Conservation (phyloP, 2,888 invertebrate species). For the Aquatica leii region DNA sequence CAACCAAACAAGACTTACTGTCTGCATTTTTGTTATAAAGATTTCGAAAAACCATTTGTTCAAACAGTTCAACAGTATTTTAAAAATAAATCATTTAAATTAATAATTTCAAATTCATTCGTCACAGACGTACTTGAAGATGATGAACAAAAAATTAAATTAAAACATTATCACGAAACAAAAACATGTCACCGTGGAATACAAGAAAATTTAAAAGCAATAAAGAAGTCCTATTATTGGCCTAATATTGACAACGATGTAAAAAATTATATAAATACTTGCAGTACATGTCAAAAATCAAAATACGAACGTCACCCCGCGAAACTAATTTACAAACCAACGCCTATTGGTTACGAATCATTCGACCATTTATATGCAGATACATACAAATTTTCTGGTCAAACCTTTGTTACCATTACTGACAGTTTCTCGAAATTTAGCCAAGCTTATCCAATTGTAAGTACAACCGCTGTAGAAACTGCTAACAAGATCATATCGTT, state of each 20-base stretch:
- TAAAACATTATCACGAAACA: constrained; percentile 32
- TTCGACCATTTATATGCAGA: constrained; percentile 34
- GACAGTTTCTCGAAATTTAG: constrained; percentile 42
- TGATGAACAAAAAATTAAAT: too few species aligned
- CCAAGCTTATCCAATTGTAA: constrained; percentile 32
- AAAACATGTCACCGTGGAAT: constrained; percentile 41
- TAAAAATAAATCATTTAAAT: background rate
- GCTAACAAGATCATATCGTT: constrained; percentile 35
- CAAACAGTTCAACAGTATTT: background rate
- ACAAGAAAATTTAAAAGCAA: constrained; percentile 27
- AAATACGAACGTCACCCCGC: constrained; percentile 40
- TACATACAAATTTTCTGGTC: constrained; percentile 19
- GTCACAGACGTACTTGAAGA: background rate
- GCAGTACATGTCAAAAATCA: constrained; percentile 32
- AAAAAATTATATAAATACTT: constrained; percentile 36
- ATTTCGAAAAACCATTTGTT: too few species aligned
- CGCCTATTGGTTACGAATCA: constrained; percentile 29
- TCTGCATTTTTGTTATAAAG: too few species aligned
- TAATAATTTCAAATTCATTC: background rate
- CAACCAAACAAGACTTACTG: too few species aligned
- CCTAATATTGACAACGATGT: constrained; percentile 35
- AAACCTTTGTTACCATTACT: constrained; percentile 37
- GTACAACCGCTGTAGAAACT: constrained; percentile 28
- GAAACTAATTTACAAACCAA: constrained; percentile 26
- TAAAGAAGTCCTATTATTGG: constrained; percentile 36